Evolutionary conservation across 2,113 vertebrate genomes (phyloP).

Genomic region (Hippocampus abdominalis): DNA sequence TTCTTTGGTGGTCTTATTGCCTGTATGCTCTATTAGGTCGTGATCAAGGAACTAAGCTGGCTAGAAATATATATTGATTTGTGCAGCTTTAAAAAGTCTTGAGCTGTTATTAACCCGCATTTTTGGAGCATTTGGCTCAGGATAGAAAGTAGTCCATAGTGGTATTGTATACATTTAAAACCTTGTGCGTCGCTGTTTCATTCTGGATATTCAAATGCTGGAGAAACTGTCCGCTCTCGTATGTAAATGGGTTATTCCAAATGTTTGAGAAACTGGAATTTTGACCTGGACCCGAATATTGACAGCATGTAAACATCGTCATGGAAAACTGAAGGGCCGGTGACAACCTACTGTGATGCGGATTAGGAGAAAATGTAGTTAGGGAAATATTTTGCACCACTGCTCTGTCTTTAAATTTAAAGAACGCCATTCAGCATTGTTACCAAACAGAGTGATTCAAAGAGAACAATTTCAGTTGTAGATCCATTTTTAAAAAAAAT

Average conservation of each 20-base stretch:
- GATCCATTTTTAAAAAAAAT: background rate
- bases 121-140: too few species aligned
- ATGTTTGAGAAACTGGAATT: too few species aligned
- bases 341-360: background rate
- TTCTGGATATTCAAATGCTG: too few species aligned
- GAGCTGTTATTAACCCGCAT: background rate
- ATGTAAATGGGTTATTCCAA: too few species aligned
- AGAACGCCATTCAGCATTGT: background rate
- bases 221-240: too few species aligned
- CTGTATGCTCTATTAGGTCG: background rate
- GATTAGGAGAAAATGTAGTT: background rate
- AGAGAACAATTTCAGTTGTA: background rate
- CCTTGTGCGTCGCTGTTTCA: too few species aligned
- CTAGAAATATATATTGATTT: background rate
- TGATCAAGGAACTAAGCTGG: background rate
- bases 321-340: background rate
- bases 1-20: background rate
- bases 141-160: too few species aligned
- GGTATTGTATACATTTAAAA: too few species aligned
- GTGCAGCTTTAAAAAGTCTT: background rate
- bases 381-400: background rate
- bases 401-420: background rate
- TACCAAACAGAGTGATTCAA: background rate
- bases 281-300: too few species aligned
- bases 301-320: too few species aligned